Percentiles rank a stretch among this genome's conserved stretches.
Conservation (phyloP, 2,888 invertebrate genomes). For the Mesorhabditis belari region DNA sequence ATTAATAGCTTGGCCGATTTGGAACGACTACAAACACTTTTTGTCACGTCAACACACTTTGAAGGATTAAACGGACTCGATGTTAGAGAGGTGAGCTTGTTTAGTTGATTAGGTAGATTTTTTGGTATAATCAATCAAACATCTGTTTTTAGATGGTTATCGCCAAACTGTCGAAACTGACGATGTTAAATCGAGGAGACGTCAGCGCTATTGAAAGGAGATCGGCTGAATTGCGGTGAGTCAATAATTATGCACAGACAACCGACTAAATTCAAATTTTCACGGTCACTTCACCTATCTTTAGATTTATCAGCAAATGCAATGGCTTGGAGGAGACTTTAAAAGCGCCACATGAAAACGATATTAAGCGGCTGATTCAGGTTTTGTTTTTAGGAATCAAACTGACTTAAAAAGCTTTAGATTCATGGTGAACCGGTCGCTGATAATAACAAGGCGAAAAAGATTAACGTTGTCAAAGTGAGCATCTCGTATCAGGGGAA, state of each 20-base stretch:
- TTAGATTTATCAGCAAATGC: constrained; percentile 34
- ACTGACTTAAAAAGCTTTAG: not conserved
- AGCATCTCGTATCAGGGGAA: not conserved
- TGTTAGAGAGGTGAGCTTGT: constrained; percentile 13
- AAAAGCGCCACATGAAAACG: constrained; percentile 13
- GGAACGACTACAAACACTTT: constrained; percentile 12
- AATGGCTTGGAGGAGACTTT: constrained; percentile 9
- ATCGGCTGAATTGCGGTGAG: constrained; percentile 18
- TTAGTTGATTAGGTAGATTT: not conserved
- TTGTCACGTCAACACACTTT: constrained; percentile 19
- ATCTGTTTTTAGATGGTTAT: constrained; percentile 20
- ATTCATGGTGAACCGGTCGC: not conserved
- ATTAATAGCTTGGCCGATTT: constrained; percentile 16
- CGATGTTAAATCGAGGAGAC: constrained; percentile 33
- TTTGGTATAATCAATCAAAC: not conserved
- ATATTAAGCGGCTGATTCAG: constrained; percentile 20
- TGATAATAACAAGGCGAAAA: not conserved
- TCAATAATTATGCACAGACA: too few species aligned
- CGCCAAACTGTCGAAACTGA: constrained; percentile 26
- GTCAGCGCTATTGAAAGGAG: constrained; percentile 27
- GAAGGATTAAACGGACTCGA: constrained; percentile 19
- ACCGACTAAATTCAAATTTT: too few species aligned
- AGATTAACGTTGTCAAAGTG: not conserved
- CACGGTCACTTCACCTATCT: too few species aligned
- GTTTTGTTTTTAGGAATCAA: constrained; percentile 2